These are phyloP conservation scores for Acrobasis repandana DNA, from an alignment of 2,888 invertebrate genomes.

Conservation along the genomic window DNA sequence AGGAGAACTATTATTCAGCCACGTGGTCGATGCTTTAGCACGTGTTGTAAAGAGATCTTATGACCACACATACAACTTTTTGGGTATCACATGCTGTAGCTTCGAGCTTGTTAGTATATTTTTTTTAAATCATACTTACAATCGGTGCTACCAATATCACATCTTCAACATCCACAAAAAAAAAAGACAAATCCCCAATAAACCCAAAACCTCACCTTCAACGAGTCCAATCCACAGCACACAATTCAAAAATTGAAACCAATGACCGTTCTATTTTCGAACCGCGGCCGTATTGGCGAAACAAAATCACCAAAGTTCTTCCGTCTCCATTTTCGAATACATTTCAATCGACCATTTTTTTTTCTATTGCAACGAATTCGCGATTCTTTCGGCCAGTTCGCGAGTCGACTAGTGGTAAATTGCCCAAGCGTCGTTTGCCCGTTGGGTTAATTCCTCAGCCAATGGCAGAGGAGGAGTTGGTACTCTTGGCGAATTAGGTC, in stretches of 20 bases:
- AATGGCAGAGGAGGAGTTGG: slow-evolving; percentile 52
- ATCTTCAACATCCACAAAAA: neutral
- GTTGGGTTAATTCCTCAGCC: slow-evolving; percentile 72
- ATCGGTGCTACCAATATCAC: no score
- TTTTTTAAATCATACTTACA: no score
- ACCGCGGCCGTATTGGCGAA: slow-evolving; percentile 21
- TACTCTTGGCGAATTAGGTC: slow-evolving; percentile 61
- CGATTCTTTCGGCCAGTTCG: slow-evolving; percentile 19
- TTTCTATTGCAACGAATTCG: slow-evolving; percentile 13
- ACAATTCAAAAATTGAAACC: slow-evolving; percentile 6
- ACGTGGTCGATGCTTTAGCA: no score
- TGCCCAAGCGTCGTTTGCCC: slow-evolving; percentile 19
- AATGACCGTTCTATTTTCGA: slow-evolving; percentile 14
- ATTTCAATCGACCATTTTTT: slow-evolving; percentile 21
- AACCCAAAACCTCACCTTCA: slow-evolving; percentile 14
- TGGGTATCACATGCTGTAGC: no score
- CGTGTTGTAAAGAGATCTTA: no score
- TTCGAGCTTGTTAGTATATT: no score
- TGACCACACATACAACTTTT: no score
- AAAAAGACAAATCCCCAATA: neutral
- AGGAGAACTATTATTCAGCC: no score
- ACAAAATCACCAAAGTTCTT: slow-evolving; percentile 8
- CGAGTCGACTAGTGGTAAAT: slow-evolving; percentile 22
- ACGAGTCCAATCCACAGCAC: slow-evolving; percentile 18
- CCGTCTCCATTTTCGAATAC: slow-evolving; percentile 12